Evolutionary conservation across 2,888 invertebrate genomes (phyloP), one percentile per base, ranked within the genome.

Genomic region (Eilema griseolum): DNA sequence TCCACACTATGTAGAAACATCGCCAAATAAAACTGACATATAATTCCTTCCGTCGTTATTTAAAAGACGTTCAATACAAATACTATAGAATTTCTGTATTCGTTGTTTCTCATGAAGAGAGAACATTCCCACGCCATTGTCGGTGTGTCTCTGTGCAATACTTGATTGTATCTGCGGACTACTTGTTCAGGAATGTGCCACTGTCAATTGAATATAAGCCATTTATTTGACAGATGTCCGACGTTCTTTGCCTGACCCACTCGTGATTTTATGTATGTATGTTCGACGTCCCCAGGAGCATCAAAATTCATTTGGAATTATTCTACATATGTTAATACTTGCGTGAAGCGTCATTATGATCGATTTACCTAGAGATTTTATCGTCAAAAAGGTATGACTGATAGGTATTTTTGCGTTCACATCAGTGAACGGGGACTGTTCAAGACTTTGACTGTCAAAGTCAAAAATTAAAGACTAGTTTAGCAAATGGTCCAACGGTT

Each of bases 111-210:
- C 80, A 76, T 75, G 69, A 33, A 74, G 78, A 81, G 81, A 82
- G 82, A 83, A 78, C 37, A 75, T 83, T 83, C 82, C 69, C 82
- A 83, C 82, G 80, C 37, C 28, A 82, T 79, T 81, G 82, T 83
- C 57, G 61, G 33, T 63, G 71, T 76, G 82, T 79, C 83, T 77
- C 59, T 77, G 83, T 71, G 74, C 81, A 78, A 81, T 77, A 81
- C 81, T 52, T 75, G 31, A 73, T 80, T 74, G 73, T 72, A n/a
- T 74, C 61, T 61, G 61, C 4, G 66, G 33, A 62, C 73, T 63
- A 72, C 60, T 74, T 70, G 72, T 70, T 74, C 8, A 11, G 59
- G 61, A 46, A 69, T 65, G 46, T 67, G 31, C 4, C 28, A 28
- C 28, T 28, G 16, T 52, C 56, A 61, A 71, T 71, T 62, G 64